These are phyloP conservation scores for Prosopocoilus inquinatus DNA, from an alignment of 2,888 invertebrate species.

Conservation along the genomic window DNA sequence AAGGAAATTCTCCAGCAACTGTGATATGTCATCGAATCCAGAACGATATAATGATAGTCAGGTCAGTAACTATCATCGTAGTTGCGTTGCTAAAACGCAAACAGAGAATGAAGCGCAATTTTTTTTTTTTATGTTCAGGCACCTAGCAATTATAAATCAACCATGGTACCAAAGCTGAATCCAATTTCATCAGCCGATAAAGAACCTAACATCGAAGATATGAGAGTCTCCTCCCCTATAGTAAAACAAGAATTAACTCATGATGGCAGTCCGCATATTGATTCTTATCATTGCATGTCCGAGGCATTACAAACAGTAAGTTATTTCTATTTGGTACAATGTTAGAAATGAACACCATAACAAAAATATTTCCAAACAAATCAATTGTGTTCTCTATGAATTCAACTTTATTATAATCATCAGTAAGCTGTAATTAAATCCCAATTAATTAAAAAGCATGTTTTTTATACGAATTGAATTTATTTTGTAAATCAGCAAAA, in stretches of 20 bases:
- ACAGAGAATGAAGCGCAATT: background rate
- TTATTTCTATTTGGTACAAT: conserved; percentile 16
- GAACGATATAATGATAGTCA: conserved; percentile 69
- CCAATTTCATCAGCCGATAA: conserved; percentile 56
- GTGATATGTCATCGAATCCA: conserved; percentile 62
- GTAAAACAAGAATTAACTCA: conserved; percentile 65
- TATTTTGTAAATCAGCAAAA: no score
- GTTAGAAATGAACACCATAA: no score
- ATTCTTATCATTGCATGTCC: conserved; percentile 51
- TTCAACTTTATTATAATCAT: no score
- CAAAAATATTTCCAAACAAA: no score
- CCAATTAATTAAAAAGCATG: no score
- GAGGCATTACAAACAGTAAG: conserved; percentile 52
- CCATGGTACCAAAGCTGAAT: conserved; percentile 62
- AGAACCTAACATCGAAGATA: conserved; percentile 54
- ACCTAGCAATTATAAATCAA: conserved; percentile 66
- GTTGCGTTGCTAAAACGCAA: background rate
- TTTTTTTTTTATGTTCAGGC: conserved; percentile 49
- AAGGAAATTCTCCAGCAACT: conserved; percentile 66
- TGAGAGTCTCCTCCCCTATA: conserved; percentile 56
- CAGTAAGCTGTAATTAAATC: no score
- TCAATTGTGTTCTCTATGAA: no score
- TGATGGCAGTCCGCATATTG: conserved; percentile 43
- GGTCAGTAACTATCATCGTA: conserved; percentile 47
- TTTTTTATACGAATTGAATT: no score